phyloP scores from a whole-genome alignment of 53 echinoderm and acorn worm genomes.

The Astropecten irregularis region DNA sequence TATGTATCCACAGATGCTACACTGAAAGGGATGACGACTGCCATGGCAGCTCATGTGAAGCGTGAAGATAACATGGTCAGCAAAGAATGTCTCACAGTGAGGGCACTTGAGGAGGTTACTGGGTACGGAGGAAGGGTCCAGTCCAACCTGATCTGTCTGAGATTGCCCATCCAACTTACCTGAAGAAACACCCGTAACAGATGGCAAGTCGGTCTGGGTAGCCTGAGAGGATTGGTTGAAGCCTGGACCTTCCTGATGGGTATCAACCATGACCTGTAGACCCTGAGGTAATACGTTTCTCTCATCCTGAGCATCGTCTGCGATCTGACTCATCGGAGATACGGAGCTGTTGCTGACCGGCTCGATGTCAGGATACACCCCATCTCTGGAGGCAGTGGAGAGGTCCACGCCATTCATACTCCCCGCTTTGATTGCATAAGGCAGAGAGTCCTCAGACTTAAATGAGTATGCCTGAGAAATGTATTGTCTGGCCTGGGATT shows the following conservation, averaged over 20 bases:
- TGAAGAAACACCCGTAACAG: constrained; percentile 1
- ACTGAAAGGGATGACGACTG: constrained; percentile 88
- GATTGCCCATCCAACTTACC: constrained; percentile 70
- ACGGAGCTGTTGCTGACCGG: constrained; percentile 57
- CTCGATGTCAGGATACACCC: constrained; percentile 52
- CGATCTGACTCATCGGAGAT: constrained; percentile 50
- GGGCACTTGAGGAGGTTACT: constrained; percentile 78
- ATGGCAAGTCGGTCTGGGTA: constrained; percentile 36
- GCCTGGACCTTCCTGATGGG: neutral
- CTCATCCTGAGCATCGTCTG: constrained; percentile 44
- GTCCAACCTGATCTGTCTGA: constrained; percentile 62
- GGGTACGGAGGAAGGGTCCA: constrained; percentile 44
- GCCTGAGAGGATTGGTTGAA: constrained; percentile 35
- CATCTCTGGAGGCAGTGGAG: constrained; percentile 35
- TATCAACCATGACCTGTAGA: constrained; percentile 11
- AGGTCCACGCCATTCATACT: constrained; percentile 65
- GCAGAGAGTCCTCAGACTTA: constrained; percentile 27
- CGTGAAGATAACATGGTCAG: constrained; percentile 94
- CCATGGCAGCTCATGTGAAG: constrained; percentile 99
- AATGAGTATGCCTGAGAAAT: constrained; percentile 1
- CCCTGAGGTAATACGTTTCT: constrained; percentile 22
- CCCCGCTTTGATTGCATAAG: constrained; percentile 43
- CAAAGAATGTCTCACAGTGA: constrained; percentile 93
- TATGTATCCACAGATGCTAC: constrained; percentile 94
- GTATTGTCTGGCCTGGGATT: constrained; percentile 53